Percentiles rank a stretch among this genome's conserved stretches.
Evolutionary conservation across 1,140 invertebrate species (phyloP).

Genomic region (Zaprionus vittiger): DNA sequence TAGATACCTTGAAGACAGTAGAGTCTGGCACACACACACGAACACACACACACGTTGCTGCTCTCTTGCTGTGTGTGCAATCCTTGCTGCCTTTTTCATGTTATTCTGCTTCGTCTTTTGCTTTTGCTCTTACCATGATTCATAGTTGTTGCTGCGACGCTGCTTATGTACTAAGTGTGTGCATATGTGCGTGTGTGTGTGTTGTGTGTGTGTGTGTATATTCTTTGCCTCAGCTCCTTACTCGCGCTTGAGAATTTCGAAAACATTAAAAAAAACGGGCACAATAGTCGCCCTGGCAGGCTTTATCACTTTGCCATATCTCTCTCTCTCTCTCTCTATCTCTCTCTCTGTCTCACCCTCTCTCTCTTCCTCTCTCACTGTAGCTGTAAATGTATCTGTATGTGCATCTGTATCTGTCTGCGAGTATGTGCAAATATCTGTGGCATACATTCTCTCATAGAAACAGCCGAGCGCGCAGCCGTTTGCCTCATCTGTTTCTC

Average conservation of each 20-base stretch:
- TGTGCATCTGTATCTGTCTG: conserved; percentile 16
- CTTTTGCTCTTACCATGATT: conserved; percentile 65
- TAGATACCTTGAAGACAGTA: conserved; percentile 75
- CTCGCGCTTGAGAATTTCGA: conserved; percentile 27
- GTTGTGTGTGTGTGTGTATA: background rate
- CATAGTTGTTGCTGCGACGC: conserved; percentile 60
- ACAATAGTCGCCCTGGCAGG: conserved; percentile 40
- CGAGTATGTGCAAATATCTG: conserved; percentile 37
- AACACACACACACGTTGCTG: background rate
- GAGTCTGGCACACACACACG: conserved; percentile 33
- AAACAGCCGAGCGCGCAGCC: conserved; percentile 17
- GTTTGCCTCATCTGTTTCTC: conserved; percentile 19
- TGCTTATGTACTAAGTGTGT: conserved; percentile 16
- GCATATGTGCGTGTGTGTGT: background rate
- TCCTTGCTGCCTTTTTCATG: conserved; percentile 48
- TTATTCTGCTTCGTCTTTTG: conserved; percentile 26
- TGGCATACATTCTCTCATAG: conserved; percentile 53
- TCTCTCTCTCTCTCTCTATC: conserved; percentile 5
- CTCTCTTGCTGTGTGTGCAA: conserved; percentile 39
- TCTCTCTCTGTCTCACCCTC: background rate
- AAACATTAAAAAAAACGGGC: conserved; percentile 7
- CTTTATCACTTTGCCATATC: conserved; percentile 26
- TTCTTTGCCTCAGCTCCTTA: background rate
- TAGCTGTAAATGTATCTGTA: background rate
- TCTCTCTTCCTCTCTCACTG: background rate